Conservation (phyloP, 2,797 vertebrate species). For the Phrynocephalus forsythii region DNA sequence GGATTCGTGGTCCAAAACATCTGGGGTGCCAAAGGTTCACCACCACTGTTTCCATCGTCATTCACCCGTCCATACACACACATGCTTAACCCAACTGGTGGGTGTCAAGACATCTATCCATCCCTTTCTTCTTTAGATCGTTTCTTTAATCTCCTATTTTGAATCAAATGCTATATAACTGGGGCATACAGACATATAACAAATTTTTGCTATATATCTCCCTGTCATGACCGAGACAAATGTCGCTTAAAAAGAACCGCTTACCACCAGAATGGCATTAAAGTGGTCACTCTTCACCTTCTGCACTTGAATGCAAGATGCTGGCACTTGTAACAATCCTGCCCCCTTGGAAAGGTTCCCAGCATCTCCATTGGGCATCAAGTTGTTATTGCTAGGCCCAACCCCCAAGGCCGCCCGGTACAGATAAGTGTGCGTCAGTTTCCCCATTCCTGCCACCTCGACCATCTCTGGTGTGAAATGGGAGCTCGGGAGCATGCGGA, state of each 20-base stretch:
- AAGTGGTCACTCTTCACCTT: slow-evolving; percentile 74
- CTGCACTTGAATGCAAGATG: slow-evolving; percentile 73
- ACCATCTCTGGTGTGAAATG: slow-evolving; percentile 65
- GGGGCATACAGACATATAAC: no score
- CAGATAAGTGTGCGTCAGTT: slow-evolving; percentile 77
- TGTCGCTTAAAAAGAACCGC: slow-evolving; percentile 39
- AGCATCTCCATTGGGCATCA: slow-evolving; percentile 61
- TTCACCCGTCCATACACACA: no score
- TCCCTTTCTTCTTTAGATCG: not conserved
- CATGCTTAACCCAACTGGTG: not conserved
- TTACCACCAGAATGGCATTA: slow-evolving; percentile 73
- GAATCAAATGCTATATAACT: not conserved
- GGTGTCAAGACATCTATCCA: not conserved
- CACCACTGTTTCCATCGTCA: no score
- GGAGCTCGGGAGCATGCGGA: slow-evolving; percentile 70
- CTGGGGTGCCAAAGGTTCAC: no score
- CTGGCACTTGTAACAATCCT: slow-evolving; percentile 70
- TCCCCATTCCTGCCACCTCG: slow-evolving; percentile 77
- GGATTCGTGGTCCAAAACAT: no score
- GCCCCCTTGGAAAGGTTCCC: slow-evolving; percentile 60
- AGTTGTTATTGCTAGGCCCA: slow-evolving; percentile 61
- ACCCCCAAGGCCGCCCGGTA: slow-evolving; percentile 73
- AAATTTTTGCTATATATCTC: not conserved
- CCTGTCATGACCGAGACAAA: not conserved
- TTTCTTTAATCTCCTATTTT: not conserved